phyloP scores from a whole-genome alignment of 2,113 vertebrate genomes.

The Varanus komodoensis region DNA sequence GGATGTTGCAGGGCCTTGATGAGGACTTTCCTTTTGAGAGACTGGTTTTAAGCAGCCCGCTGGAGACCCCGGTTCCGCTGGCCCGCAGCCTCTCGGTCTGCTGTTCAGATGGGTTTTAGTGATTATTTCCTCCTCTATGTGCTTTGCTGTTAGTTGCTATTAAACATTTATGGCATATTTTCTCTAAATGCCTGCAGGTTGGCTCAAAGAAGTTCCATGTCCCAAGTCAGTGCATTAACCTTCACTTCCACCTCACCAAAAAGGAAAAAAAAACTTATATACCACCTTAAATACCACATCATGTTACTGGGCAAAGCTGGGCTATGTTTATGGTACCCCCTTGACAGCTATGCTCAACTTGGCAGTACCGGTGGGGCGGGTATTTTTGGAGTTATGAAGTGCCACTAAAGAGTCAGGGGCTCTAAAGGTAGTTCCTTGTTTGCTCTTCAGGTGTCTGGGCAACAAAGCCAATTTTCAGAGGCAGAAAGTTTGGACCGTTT shows the following conservation, averaged over 20 bases:
- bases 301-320: not conserved
- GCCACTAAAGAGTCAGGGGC: not conserved
- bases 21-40: not conserved
- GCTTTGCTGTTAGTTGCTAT: not conserved
- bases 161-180: not conserved
- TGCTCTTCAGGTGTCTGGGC: constrained; percentile 91
- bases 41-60: too few relatives aligned
- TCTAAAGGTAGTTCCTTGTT: constrained; percentile 29
- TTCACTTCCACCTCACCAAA: not conserved
- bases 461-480: constrained; percentile 88
- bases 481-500: constrained; percentile 93
- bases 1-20: not conserved
- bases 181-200: not conserved
- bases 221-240: not conserved
- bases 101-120: not conserved
- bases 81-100: too few relatives aligned
- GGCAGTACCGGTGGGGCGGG: not conserved
- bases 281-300: too few relatives aligned
- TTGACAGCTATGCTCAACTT: not conserved
- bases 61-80: not conserved
- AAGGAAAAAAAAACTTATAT: not conserved
- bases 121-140: not conserved
- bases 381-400: not conserved
- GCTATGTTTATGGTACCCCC: too few relatives aligned
- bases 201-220: not conserved